Percentiles rank a stretch among this genome's conserved stretches.
Conservation (phyloP, 2,797 vertebrate species). For the Balearica regulorum region DNA sequence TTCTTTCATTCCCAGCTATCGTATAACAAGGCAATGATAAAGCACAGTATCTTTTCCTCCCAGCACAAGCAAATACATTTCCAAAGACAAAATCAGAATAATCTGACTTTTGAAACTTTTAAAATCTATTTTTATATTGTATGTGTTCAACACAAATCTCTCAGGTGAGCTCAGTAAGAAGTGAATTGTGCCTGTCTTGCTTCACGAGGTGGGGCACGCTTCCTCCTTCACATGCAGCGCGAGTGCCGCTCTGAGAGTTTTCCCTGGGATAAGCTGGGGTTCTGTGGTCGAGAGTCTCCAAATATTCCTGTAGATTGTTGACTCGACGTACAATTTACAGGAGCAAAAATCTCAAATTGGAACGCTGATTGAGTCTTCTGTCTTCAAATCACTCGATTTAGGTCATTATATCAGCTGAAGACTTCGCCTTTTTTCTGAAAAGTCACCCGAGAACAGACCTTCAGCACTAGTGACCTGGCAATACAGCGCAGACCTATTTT, state of each 20-base stretch:
- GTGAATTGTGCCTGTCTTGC: neutral
- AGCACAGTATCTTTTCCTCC: neutral
- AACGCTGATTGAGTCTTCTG: neutral
- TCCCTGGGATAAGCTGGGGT: neutral
- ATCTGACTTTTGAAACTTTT: neutral
- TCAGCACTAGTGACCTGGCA: neutral
- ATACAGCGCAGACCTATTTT: neutral
- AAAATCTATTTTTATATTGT: neutral
- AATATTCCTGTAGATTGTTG: neutral
- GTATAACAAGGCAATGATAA: constrained; percentile 14
- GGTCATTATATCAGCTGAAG: neutral
- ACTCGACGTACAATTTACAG: neutral
- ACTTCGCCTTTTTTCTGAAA: neutral
- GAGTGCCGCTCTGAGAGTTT: neutral
- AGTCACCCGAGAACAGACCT: neutral
- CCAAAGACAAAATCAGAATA: constrained; percentile 1
- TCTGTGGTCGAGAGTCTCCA: neutral
- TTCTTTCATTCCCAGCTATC: constrained; percentile 46
- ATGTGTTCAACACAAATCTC: neutral
- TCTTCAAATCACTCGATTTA: neutral
- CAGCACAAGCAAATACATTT: constrained; percentile 16
- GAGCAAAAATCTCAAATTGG: neutral
- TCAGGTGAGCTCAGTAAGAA: neutral
- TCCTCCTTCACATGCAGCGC: neutral
- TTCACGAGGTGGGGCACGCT: neutral